Evolutionary conservation across 2,113 vertebrate species (phyloP).

Genomic region (Oxyruncus cristatus): DNA sequence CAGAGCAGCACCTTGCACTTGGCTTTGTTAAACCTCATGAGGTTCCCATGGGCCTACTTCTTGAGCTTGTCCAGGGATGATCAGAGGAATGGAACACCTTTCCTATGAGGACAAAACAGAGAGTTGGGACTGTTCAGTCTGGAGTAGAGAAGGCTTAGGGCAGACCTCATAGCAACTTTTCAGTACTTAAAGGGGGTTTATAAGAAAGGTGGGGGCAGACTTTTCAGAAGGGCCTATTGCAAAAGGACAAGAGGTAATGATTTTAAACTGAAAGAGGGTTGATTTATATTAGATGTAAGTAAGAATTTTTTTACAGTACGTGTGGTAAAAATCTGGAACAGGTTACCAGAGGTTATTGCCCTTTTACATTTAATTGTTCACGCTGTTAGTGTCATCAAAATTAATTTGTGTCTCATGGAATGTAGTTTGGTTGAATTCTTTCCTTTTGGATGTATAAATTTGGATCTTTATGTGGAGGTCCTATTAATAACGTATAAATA

Average conservation of each 20-base stretch:
- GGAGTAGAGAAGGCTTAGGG: background rate
- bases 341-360: background rate
- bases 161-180: background rate
- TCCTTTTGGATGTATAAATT: background rate
- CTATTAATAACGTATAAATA: background rate
- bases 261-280: background rate
- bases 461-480: background rate
- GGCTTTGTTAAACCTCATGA: background rate
- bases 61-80: background rate
- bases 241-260: background rate
- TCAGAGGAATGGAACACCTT: background rate
- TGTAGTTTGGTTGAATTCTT: background rate
- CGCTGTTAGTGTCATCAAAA: background rate
- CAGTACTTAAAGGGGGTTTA: background rate
- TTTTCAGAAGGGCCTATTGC: background rate
- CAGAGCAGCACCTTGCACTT: background rate
- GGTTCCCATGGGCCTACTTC: background rate
- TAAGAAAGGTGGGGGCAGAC: background rate
- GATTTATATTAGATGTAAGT: background rate
- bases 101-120: background rate
- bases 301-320: background rate
- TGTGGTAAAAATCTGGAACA: background rate
- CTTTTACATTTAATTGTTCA: background rate
- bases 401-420: background rate
- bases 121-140: background rate